Conservation (phyloP, 2,888 invertebrate species). For the Leucoptera coffeella region DNA sequence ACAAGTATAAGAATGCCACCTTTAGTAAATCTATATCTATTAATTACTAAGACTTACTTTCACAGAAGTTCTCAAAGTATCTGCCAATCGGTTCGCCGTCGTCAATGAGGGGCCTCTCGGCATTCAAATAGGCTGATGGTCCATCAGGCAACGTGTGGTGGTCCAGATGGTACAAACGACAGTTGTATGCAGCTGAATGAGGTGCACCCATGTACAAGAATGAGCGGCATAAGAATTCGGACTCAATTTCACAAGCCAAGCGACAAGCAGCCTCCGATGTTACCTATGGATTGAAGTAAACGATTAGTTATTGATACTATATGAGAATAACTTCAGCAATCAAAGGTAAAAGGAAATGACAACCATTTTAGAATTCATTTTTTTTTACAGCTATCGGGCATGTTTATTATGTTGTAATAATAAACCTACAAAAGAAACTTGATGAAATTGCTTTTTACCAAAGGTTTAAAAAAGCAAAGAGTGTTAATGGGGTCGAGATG, state of each 20-base stretch:
- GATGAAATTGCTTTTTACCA: too few relatives aligned
- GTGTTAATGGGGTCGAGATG: too few relatives aligned
- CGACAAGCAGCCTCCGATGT: slow-evolving; percentile 86
- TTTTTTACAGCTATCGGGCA: too few relatives aligned
- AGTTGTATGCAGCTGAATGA: slow-evolving; percentile 80
- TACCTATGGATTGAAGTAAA: slow-evolving; percentile 40
- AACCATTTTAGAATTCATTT: too few relatives aligned
- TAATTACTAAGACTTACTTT: slow-evolving; percentile 59
- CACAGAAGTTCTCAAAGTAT: slow-evolving; percentile 87
- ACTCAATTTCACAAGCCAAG: slow-evolving; percentile 86
- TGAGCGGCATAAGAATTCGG: slow-evolving; percentile 86
- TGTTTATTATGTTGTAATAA: too few relatives aligned
- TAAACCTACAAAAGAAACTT: too few relatives aligned
- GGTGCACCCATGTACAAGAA: slow-evolving; percentile 73
- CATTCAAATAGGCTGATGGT: slow-evolving; percentile 84
- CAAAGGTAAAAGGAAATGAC: too few relatives aligned
- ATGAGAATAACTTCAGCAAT: too few relatives aligned
- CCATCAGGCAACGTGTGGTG: slow-evolving; percentile 90
- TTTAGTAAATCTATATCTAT: neutral
- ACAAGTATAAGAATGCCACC: too few relatives aligned
- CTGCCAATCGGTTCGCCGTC: slow-evolving; percentile 85
- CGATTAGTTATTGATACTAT: too few relatives aligned
- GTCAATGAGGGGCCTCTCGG: slow-evolving; percentile 84
- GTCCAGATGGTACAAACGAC: slow-evolving; percentile 86
- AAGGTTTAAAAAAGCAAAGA: too few relatives aligned